Evolutionary conservation across 2,888 invertebrate species (phyloP).

Genomic region (Noctuana brunneofusca): DNA sequence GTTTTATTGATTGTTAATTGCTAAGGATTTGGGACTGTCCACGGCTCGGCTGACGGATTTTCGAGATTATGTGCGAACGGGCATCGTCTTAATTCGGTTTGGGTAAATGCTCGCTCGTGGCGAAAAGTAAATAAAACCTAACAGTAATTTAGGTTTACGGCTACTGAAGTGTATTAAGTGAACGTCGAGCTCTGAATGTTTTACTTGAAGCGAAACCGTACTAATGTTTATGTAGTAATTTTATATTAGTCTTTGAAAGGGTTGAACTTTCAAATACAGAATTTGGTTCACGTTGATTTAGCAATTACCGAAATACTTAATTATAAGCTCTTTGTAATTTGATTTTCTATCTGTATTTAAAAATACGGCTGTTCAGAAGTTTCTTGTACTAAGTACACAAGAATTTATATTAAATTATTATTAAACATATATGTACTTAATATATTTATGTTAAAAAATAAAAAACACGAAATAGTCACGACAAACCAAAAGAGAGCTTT

Average conservation of each 20-base stretch:
- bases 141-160: constrained; percentile 21
- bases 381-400: too few species aligned
- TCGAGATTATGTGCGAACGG: constrained; percentile 30
- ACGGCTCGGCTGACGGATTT: constrained; percentile 29
- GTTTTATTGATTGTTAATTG: constrained; percentile 47
- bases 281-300: constrained; percentile 1
- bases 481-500: too few species aligned
- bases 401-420: too few species aligned
- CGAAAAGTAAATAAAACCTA: constrained; percentile 27
- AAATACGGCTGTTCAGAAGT: too few species aligned
- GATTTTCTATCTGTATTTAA: neutral
- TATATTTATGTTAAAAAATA: too few species aligned
- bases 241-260: constrained; percentile 18
- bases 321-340: neutral
- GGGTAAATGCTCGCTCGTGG: constrained; percentile 14
- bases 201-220: constrained; percentile 3
- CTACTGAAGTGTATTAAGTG: constrained; percentile 23
- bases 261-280: constrained; percentile 10
- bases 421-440: too few species aligned
- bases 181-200: constrained; percentile 16
- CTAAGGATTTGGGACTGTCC: constrained; percentile 37
- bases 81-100: constrained; percentile 21
- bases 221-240: constrained; percentile 23
- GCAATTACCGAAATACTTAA: neutral
- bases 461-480: too few species aligned